Percentiles rank a stretch among this genome's conserved stretches.
Conservation (phyloP, 2,888 invertebrate species). For the Blera fallax region DNA sequence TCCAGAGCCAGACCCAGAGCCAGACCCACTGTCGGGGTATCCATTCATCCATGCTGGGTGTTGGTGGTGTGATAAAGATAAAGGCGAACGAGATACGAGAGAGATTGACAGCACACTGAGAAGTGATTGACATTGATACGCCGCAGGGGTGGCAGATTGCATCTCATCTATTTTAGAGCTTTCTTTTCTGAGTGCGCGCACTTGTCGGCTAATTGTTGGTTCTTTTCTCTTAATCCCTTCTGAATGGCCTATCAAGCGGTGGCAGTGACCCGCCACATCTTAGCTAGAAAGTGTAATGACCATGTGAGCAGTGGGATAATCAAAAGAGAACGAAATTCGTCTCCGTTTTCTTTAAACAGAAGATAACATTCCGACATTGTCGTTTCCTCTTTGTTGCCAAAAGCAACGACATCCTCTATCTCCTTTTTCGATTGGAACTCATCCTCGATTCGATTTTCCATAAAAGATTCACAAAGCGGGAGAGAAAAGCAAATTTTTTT, state of each 20-base stretch:
- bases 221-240: slow-evolving; percentile 13
- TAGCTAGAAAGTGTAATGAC: slow-evolving; percentile 56
- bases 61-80: slow-evolving; percentile 46
- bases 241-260: background rate
- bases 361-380: background rate
- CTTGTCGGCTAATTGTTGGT: slow-evolving; percentile 61
- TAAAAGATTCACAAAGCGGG: slow-evolving; percentile 52
- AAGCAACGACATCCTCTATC: slow-evolving; percentile 7
- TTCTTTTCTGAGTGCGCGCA: background rate
- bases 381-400: slow-evolving; percentile 7
- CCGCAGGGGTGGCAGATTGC: slow-evolving; percentile 63
- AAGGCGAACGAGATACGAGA: slow-evolving; percentile 6
- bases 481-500: slow-evolving; percentile 37
- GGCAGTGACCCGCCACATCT: slow-evolving; percentile 24
- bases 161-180: slow-evolving; percentile 46
- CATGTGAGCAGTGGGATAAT: background rate
- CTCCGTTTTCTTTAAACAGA: background rate
- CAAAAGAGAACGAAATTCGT: background rate
- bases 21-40: slow-evolving; percentile 25
- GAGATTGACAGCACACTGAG: slow-evolving; percentile 42
- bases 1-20: background rate
- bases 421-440: slow-evolving; percentile 28
- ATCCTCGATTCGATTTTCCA: slow-evolving; percentile 55
- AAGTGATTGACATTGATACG: slow-evolving; percentile 70
- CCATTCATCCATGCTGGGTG: slow-evolving; percentile 36